Evolutionary conservation across 1,140 invertebrate species (phyloP), one percentile per base, ranked within the genome.

Genomic region (Leptoteleia sp.): DNA sequence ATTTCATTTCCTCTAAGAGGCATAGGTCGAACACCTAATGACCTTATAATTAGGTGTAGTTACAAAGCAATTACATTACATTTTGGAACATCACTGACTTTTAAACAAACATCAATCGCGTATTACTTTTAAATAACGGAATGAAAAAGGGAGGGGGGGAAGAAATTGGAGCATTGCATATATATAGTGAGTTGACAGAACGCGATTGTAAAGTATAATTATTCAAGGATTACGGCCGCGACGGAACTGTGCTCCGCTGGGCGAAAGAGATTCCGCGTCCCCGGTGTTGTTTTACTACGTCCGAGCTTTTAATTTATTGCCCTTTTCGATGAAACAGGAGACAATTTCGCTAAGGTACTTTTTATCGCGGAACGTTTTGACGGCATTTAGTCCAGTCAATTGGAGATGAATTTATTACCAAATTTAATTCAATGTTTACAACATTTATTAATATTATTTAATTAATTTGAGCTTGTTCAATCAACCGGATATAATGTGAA

Each of bases 151-250:
- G n/a, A n/a, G n/a, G n/a, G n/a, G n/a, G n/a, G n/a, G n/a, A 54
- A 31, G 19, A 22, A 73, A 72, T 45, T 73, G 31, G 40, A 45
- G 48, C 38, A 48, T 45, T 72, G 5, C 19, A 22, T 2, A 5
- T 22, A 22, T 2, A 22, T 22, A n/a, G n/a, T n/a, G n/a, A 22
- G 19, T 5, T 22, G 33, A 72, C 55, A 72, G 38, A 48, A 52
- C 65, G 59, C 65, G 54, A 70, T 50, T 59, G 33, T 27, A 25
- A 64, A 62, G 64, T 64, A 55, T 64, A 64, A 71, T 61, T 61
- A 72, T 61, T 71, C 67, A 61, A 61, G 67, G 57, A 72, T 72
- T 62, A 72, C 9, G 31, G 22, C 19, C 29, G 38, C 11, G 11
- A 5, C 40, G 9, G 40, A 68, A 55, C 40, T 48, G 35, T 19